A percentile compares a stretch with the other conserved stretches of the same genome.
Conservation (phyloP, 2,113 vertebrate genomes). For the Neopipo cinnamomea region DNA sequence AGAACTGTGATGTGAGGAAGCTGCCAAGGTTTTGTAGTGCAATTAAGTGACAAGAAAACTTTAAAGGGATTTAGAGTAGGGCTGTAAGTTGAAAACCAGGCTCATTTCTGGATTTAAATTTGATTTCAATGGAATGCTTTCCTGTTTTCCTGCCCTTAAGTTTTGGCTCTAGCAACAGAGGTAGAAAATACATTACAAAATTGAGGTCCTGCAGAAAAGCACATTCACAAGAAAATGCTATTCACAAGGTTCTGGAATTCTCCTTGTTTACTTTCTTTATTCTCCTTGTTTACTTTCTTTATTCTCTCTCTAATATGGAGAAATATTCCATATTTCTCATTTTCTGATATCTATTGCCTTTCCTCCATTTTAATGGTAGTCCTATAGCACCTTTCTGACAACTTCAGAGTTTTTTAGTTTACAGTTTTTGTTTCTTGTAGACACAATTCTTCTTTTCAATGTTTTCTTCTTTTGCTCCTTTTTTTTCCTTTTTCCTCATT, state of each 20-base stretch:
- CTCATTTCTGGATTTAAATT: conserved; percentile 43
- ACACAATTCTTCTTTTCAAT: neutral
- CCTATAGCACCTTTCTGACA: neutral
- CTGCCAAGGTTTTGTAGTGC: conserved; percentile 27
- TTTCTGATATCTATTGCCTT: neutral
- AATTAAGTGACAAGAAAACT: conserved; percentile 63
- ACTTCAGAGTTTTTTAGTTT: neutral
- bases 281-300: neutral
- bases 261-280: neutral
- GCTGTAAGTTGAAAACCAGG: conserved; percentile 39
- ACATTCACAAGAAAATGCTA: neutral
- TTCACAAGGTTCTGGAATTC: neutral
- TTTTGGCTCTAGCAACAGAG: neutral
- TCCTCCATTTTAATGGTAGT: neutral
- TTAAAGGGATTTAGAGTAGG: conserved; percentile 36
- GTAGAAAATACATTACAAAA: neutral
- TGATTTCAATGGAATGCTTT: conserved; percentile 17
- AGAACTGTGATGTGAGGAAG: conserved; percentile 27
- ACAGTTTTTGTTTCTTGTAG: neutral
- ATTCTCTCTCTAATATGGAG: too few species aligned
- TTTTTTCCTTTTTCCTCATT: neutral
- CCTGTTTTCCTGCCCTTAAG: conserved; percentile 19
- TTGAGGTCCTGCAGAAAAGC: neutral
- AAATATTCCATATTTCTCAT: neutral
- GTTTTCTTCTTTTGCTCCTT: neutral